A percentile compares a stretch with the other conserved stretches of the same genome.
Conservation (phyloP, 1,140 invertebrate species). For the Caenorhabditis briggsae region DNA sequence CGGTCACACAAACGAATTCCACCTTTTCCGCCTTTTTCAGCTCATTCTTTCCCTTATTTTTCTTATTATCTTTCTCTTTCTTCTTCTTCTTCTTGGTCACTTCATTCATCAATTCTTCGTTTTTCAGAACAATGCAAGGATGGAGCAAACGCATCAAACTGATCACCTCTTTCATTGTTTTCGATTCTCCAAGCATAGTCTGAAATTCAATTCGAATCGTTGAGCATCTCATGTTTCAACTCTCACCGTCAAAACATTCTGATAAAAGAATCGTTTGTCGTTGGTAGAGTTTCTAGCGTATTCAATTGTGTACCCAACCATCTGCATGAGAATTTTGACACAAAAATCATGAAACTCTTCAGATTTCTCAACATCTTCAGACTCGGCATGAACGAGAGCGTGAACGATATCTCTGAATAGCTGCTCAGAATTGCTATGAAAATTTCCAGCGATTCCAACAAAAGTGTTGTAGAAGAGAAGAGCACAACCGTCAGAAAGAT, state of each 20-base stretch:
- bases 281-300: constrained; percentile 31
- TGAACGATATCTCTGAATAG: constrained; percentile 21
- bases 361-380: neutral
- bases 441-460: constrained; percentile 58
- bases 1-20: constrained; percentile 7
- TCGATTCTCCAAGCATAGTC: constrained; percentile 43
- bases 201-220: neutral
- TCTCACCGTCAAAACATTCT: constrained; percentile 37
- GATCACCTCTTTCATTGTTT: constrained; percentile 15
- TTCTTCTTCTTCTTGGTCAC: constrained; percentile 48
- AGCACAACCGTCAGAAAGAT: constrained; percentile 53
- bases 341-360: constrained; percentile 34
- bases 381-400: neutral
- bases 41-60: constrained; percentile 38
- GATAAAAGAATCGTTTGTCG: neutral
- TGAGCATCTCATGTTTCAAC: neutral
- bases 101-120: constrained; percentile 29
- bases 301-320: constrained; percentile 45
- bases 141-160: constrained; percentile 28
- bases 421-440: constrained; percentile 51
- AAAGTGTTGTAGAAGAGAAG: constrained; percentile 59
- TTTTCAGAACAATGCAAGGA: constrained; percentile 4
- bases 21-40: constrained; percentile 14
- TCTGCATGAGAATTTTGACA: constrained; percentile 18
- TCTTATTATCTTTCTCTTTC: constrained; percentile 33